phyloP scores from a whole-genome alignment of 64 coral and sea anemone species.

The Actinia equina region DNA sequence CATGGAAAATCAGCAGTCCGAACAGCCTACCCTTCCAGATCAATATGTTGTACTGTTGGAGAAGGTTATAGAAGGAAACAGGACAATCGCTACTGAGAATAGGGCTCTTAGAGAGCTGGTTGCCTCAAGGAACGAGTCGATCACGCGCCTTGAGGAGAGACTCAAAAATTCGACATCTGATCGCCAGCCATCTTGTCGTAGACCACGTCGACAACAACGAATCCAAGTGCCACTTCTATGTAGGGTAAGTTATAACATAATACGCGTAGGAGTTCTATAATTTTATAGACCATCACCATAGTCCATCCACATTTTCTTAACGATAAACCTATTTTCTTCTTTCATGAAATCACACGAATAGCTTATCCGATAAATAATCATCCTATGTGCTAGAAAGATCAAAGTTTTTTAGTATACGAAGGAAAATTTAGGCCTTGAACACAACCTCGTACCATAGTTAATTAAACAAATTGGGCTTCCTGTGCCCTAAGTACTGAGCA shows the following conservation, averaged over 20 bases:
- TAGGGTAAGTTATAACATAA: not conserved
- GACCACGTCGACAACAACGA: not conserved
- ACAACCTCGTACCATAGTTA: no score
- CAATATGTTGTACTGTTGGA: constrained; percentile 6
- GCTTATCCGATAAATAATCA: no score
- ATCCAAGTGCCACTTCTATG: not conserved
- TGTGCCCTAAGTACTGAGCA: not conserved
- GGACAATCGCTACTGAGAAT: not conserved
- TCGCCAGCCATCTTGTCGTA: not conserved
- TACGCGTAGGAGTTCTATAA: no score
- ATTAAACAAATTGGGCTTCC: not conserved
- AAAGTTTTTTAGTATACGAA: no score
- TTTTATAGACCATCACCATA: not conserved
- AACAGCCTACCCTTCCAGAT: not conserved
- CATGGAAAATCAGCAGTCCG: not conserved
- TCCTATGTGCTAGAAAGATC: no score
- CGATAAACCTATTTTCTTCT: no score
- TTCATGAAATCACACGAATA: no score
- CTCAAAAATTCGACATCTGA: not conserved
- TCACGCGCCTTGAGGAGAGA: not conserved
- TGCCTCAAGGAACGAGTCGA: not conserved
- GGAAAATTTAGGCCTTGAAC: no score
- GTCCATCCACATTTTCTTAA: not conserved
- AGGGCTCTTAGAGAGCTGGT: not conserved
- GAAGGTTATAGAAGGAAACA: constrained; percentile 5